Evolutionary conservation across 2,888 invertebrate species (phyloP).

Genomic region (Loripinus fragilis): DNA sequence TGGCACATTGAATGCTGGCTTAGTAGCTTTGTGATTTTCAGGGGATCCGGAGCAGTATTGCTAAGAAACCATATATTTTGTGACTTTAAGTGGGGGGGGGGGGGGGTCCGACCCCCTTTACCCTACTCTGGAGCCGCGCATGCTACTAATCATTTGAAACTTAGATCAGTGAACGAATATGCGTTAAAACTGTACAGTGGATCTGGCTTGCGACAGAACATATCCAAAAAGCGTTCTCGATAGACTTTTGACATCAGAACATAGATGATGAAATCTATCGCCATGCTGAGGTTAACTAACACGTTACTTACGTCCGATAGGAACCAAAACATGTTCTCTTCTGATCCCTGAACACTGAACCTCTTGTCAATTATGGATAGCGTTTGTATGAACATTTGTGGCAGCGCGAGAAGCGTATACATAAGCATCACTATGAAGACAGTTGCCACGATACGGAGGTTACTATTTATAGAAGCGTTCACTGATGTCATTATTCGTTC

Average conservation of each 20-base stretch:
- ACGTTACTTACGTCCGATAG: not conserved
- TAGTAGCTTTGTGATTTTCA: too few relatives aligned
- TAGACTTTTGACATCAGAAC: not conserved
- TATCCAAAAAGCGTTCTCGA: not conserved
- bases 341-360: not conserved
- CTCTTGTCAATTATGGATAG: not conserved
- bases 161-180: too few relatives aligned
- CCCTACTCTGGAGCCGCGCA: too few relatives aligned
- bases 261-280: not conserved
- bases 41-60: too few relatives aligned
- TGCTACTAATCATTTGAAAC: too few relatives aligned
- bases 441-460: not conserved
- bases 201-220: not conserved
- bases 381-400: not conserved
- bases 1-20: too few relatives aligned
- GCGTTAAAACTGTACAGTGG: too few relatives aligned
- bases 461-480: not conserved
- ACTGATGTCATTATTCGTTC: not conserved
- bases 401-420: not conserved
- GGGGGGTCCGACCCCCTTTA: too few relatives aligned
- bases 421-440: not conserved
- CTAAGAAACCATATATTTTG: too few relatives aligned
- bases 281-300: not conserved
- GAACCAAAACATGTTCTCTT: not conserved
- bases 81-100: too few relatives aligned